Evolutionary conservation across 2,888 invertebrate species (phyloP).

Genomic region (Drosophila mettleri): DNA sequence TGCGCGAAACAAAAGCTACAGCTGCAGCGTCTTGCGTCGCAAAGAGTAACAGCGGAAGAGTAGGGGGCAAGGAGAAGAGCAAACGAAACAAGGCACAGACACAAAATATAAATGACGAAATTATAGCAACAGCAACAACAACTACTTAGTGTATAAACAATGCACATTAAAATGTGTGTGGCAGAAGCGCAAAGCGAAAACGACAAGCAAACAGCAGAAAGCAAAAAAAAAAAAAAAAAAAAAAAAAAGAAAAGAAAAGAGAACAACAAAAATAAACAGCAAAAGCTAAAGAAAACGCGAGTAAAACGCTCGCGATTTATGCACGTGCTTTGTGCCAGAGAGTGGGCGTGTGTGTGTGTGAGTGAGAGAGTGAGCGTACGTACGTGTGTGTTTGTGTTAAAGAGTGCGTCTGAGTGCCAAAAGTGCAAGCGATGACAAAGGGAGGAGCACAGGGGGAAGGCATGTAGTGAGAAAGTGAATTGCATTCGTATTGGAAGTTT

Average conservation of each 20-base stretch:
- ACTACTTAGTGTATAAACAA: constrained; percentile 60
- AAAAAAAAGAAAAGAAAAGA: neutral
- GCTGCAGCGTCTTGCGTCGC: constrained; percentile 37
- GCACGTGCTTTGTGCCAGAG: constrained; percentile 16
- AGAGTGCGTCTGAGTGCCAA: neutral
- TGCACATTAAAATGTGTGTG: constrained; percentile 64
- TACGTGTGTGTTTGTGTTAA: neutral
- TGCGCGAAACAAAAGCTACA: constrained; percentile 62
- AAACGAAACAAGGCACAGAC: constrained; percentile 12
- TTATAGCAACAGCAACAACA: constrained; percentile 44
- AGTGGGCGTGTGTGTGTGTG: neutral
- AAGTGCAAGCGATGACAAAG: neutral
- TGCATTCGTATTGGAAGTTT: neutral
- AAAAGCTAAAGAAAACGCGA: constrained; percentile 31
- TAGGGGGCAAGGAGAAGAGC: neutral
- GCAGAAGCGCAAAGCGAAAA: constrained; percentile 37
- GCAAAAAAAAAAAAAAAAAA: neutral
- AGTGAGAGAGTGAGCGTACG: neutral
- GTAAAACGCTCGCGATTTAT: constrained; percentile 49
- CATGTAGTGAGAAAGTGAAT: neutral
- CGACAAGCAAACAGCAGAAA: constrained; percentile 9
- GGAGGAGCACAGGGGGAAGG: neutral
- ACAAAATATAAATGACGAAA: constrained; percentile 72
- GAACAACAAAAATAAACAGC: neutral
- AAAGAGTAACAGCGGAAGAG: too few species aligned